phyloP scores from a whole-genome alignment of 2,113 vertebrate species.

The Tychaedon coryphoeus region DNA sequence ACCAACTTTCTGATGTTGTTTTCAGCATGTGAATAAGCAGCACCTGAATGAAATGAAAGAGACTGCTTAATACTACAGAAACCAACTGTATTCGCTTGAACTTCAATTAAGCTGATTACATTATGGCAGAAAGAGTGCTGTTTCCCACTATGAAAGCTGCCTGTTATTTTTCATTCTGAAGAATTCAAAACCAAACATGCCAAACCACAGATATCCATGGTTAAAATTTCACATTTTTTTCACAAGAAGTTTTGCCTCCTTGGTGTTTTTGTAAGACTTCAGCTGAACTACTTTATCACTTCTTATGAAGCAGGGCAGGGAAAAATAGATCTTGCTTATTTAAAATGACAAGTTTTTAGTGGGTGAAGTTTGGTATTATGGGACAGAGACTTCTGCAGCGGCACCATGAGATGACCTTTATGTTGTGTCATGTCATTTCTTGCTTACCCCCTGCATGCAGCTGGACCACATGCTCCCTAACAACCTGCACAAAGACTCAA shows the following conservation, averaged over 20 bases:
- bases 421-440: not conserved
- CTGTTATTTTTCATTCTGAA: not conserved
- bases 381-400: not conserved
- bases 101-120: not conserved
- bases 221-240: not conserved
- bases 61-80: not conserved
- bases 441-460: not conserved
- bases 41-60: conserved; percentile 77
- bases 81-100: not conserved
- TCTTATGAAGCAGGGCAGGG: not conserved
- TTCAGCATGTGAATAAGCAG: conserved; percentile 88
- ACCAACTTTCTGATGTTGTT: conserved; percentile 80
- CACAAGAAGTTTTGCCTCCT: not conserved
- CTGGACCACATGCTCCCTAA: not conserved
- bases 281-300: not conserved
- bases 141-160: not conserved
- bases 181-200: not conserved
- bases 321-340: not conserved
- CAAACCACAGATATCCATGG: not conserved
- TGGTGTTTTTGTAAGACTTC: not conserved
- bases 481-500: not conserved
- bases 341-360: not conserved
- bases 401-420: not conserved
- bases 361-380: not conserved
- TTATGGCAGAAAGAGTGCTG: not conserved